Evolutionary conservation across 2,888 invertebrate species (phyloP).

Genomic region (Drosophila infuscata): DNA sequence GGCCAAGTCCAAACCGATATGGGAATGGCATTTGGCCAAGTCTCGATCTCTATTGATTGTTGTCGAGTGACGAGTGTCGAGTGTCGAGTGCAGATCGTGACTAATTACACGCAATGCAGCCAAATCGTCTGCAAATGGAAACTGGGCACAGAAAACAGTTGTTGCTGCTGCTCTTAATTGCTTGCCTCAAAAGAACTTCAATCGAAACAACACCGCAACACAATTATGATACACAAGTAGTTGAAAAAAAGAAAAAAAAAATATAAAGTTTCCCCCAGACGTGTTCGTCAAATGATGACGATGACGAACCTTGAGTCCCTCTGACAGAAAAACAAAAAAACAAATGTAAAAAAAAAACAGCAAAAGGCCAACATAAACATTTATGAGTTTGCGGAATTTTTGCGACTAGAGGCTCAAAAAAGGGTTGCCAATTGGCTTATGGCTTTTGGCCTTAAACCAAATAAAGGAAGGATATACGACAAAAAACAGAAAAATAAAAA

Average conservation of each 20-base stretch:
- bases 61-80: not conserved
- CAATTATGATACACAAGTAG: conserved; percentile 37
- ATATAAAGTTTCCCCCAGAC: conserved; percentile 31
- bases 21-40: conserved; percentile 37
- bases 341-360: too few species aligned
- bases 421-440: conserved; percentile 39
- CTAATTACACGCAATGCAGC: conserved; percentile 66
- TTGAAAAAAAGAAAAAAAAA: conserved; percentile 15
- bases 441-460: conserved; percentile 5
- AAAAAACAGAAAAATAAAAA: conserved; percentile 3
- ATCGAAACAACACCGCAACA: conserved; percentile 15
- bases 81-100: conserved; percentile 54
- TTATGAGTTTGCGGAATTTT: conserved; percentile 79
- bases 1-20: not conserved
- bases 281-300: conserved; percentile 62
- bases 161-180: conserved; percentile 36
- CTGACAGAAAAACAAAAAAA: not conserved
- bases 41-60: conserved; percentile 18
- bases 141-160: conserved; percentile 19
- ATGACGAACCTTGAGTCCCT: conserved; percentile 61
- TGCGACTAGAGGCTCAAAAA: conserved; percentile 48
- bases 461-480: conserved; percentile 2
- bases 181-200: conserved; percentile 4
- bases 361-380: conserved; percentile 55
- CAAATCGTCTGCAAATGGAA: conserved; percentile 52